Percentiles rank a stretch among this genome's conserved stretches.
Evolutionary conservation across 2,888 invertebrate genomes (phyloP).

Genomic region (Lasioglossum vierecki): DNA sequence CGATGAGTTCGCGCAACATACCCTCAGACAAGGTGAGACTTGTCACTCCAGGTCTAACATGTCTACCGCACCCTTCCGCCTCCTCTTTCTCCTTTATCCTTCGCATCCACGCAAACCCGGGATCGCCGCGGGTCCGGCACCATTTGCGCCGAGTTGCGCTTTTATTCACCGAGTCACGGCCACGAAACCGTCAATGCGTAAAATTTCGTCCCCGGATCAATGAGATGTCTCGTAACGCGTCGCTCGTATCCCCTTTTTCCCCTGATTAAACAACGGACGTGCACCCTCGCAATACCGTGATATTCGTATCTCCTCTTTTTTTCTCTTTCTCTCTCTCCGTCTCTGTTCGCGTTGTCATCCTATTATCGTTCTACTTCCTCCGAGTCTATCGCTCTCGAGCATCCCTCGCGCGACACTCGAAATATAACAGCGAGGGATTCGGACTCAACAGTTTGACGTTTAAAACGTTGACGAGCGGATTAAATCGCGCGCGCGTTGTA

Average conservation of each 20-base stretch:
- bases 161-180: constrained; percentile 31
- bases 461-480: not conserved
- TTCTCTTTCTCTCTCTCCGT: not conserved
- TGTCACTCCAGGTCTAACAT: constrained; percentile 61
- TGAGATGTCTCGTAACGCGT: constrained; percentile 31
- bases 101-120: constrained; percentile 38
- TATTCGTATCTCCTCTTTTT: constrained; percentile 24
- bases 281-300: constrained; percentile 32
- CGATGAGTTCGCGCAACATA: constrained; percentile 92
- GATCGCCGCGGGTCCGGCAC: constrained; percentile 13
- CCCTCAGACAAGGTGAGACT: constrained; percentile 92
- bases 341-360: not conserved
- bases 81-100: constrained; percentile 54
- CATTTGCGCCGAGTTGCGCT: constrained; percentile 7
- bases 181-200: constrained; percentile 38
- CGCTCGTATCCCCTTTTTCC: constrained; percentile 17
- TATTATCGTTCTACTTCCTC: constrained; percentile 28
- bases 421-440: not conserved
- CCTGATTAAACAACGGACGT: constrained; percentile 45
- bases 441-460: not conserved
- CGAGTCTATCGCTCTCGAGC: not conserved
- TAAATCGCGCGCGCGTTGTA: constrained; percentile 10
- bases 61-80: constrained; percentile 75
- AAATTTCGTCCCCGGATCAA: constrained; percentile 46
- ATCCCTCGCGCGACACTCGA: not conserved